Base-by-base conservation (phyloP, 2,113 vertebrate species). In the Himantopus leucocephalus region DNA sequence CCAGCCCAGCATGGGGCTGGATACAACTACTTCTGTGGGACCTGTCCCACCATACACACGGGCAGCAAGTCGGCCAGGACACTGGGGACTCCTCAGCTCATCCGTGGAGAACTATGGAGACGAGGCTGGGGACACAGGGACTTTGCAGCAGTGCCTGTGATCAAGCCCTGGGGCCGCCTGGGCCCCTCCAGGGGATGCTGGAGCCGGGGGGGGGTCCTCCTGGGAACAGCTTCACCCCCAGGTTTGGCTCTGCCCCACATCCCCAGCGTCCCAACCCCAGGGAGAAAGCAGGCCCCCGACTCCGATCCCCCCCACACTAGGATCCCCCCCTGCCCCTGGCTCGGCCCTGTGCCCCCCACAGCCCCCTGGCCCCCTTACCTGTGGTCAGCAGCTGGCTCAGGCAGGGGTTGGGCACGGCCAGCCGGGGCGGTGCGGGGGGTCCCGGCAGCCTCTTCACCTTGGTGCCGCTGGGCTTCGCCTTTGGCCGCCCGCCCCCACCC, bases 381-480 rank as follows among this genome's bases (percentile, higher is more conserved):
- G 98, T 73, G 27, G 98, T 98, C 56, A 99, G 98, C 72, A 99
- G 98, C 90, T 98, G 98, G 17, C 98, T 98, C 55, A 99, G 97
- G 96, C 98, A 98, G 91, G 98, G 98, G 14, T 96, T 98, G 55
- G 76, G 97, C 72, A 55, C 71, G 2, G 35, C 90, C 71, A 4
- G 55, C 62, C 14, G 81, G 37, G 95, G 62, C 5, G 60, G 32
- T 3, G 16, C 16, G 8, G 83, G 17, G 64, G 64, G 47, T 67
- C 91, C 96, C 4, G 23, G 45, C 26, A 88, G 50, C 63, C 53
- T 95, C 73, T 94, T 97, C 3, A 10, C 30, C 93, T 97, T 98
- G 50, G 41, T 45, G 39, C 91, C 88, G 7, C 94, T 32, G 3
- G 92, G 85, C 95, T 98, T 99, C 5, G 71, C 94, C 93, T 98